These are phyloP conservation scores for Theretra japonica DNA, from an alignment of 2,888 invertebrate species.

Conservation along the genomic window DNA sequence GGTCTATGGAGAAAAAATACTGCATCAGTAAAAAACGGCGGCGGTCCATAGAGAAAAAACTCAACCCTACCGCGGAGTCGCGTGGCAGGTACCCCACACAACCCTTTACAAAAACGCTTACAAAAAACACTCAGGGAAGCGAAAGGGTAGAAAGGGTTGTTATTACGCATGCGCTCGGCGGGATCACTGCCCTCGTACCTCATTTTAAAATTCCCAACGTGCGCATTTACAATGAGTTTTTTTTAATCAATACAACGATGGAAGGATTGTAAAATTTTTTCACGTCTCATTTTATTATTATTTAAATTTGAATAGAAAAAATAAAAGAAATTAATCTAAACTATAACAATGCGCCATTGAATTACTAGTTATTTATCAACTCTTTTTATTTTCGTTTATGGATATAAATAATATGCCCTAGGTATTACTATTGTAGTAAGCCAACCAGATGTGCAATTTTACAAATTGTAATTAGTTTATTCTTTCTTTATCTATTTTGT, in stretches of 20 bases:
- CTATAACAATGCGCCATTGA: neutral
- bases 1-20: conserved; percentile 67
- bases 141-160: conserved; percentile 84
- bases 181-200: conserved; percentile 78
- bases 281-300: neutral
- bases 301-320: neutral
- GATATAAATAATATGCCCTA: too few relatives aligned
- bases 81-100: conserved; percentile 82
- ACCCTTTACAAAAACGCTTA: conserved; percentile 82
- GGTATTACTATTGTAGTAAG: too few relatives aligned
- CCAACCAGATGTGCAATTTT: too few relatives aligned
- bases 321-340: neutral
- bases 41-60: conserved; percentile 72
- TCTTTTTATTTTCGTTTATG: too few relatives aligned
- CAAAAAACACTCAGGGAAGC: conserved; percentile 79
- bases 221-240: conserved; percentile 29
- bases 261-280: neutral
- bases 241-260: conserved; percentile 20
- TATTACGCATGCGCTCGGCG: conserved; percentile 80
- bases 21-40: conserved; percentile 66
- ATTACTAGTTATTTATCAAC: neutral
- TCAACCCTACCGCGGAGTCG: conserved; percentile 78
- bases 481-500: too few relatives aligned
- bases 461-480: too few relatives aligned
- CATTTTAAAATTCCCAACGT: conserved; percentile 69